Evolutionary conservation across 2,797 vertebrate species (phyloP).

Genomic region (Xiphophorus birchmanni): DNA sequence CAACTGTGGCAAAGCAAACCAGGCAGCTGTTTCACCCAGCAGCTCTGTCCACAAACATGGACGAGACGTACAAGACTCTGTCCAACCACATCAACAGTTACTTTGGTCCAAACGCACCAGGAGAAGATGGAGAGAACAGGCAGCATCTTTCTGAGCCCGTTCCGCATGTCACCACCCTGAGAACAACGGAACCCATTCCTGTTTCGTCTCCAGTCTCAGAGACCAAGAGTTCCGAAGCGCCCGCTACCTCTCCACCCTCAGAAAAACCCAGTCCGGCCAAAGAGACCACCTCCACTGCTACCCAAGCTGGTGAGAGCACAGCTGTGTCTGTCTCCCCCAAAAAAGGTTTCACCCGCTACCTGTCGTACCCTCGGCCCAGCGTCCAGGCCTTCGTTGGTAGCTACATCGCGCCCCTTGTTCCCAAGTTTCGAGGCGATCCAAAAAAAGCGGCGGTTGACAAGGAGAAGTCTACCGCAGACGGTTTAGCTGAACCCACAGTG

Average conservation of each 20-base stretch:
- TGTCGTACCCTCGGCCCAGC: conserved; percentile 90
- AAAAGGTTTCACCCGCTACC: conserved; percentile 89
- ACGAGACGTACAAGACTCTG: conserved; percentile 88
- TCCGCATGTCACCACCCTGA: neutral
- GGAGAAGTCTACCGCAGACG: conserved; percentile 57
- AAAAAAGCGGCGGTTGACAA: conserved; percentile 78
- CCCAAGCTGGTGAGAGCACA: conserved; percentile 24
- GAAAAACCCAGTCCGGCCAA: conserved; percentile 27
- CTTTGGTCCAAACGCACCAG: conserved; percentile 75
- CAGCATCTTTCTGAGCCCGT: conserved; percentile 22
- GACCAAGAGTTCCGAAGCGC: conserved; percentile 39
- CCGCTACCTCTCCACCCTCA: conserved; percentile 19
- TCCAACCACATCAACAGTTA: conserved; percentile 91
- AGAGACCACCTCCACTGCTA: conserved; percentile 10
- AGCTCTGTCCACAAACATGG: conserved; percentile 87
- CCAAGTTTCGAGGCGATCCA: conserved; percentile 87
- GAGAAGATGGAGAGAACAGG: conserved; percentile 66
- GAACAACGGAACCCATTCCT: conserved; percentile 44
- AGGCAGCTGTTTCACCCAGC: conserved; percentile 84
- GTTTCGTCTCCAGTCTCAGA: conserved; percentile 62
- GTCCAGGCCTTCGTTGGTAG: conserved; percentile 93
- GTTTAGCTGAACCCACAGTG: conserved; percentile 7
- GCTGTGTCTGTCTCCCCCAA: conserved; percentile 74
- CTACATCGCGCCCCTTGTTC: conserved; percentile 92
- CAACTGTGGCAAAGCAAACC: conserved; percentile 72